Base-by-base conservation (phyloP, 1,140 invertebrate genomes). In the Cheumatopsyche charites region DNA sequence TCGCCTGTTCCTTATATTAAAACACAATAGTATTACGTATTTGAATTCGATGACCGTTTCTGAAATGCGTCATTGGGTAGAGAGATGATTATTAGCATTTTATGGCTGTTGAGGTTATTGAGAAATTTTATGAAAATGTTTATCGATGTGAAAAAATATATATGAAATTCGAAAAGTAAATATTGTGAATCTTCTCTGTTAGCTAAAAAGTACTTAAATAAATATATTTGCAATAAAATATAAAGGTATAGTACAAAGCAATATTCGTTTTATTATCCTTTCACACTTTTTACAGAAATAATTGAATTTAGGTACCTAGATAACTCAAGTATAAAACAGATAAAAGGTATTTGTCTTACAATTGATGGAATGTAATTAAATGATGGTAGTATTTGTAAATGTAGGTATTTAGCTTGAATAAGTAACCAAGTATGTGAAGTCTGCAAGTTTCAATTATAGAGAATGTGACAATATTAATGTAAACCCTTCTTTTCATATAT, bases 401-500 rank as follows among this genome's bases (percentile, higher is more conserved):
- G n/a, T n/a, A n/a, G n/a, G n/a, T n/a, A n/a, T n/a, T n/a, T n/a
- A n/a, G n/a, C n/a, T n/a, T n/a, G n/a, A n/a, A n/a, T n/a, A n/a
- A n/a, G n/a, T n/a, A n/a, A n/a, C n/a, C n/a, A n/a, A n/a, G n/a
- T n/a, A n/a, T n/a, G n/a, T n/a, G n/a, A n/a, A n/a, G n/a, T n/a
- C n/a, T n/a, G n/a, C n/a, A n/a, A n/a, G n/a, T n/a, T n/a, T n/a
- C n/a, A n/a, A n/a, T n/a, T n/a, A n/a, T n/a, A n/a, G n/a, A n/a
- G n/a, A n/a, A n/a, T n/a, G n/a, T n/a, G n/a, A n/a, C n/a, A n/a
- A n/a, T n/a, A n/a, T n/a, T n/a, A n/a, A n/a, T n/a, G n/a, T n/a
- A n/a, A n/a, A n/a, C n/a, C n/a, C n/a, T n/a, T n/a, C 49, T 62
- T 91, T 78, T 91, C 86, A 79, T 93, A 93, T 12, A 94, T 87